Conservation (phyloP, 2,888 invertebrate genomes). For the Helicoverpa assulta region DNA sequence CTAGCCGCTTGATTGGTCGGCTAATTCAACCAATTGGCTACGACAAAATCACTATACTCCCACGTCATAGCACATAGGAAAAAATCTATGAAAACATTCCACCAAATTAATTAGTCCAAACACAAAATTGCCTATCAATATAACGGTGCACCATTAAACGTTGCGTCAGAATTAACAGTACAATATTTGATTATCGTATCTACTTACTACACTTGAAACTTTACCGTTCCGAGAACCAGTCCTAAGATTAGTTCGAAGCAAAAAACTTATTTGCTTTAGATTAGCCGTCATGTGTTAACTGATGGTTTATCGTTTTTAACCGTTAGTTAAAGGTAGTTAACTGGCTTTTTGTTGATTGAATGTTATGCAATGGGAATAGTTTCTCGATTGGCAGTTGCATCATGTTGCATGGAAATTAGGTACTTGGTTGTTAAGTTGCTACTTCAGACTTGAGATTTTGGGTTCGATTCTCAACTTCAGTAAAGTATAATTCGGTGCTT, state of each 20-base stretch:
- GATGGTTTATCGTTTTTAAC: neutral
- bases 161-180: conserved; percentile 28
- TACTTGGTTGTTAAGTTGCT: too few relatives aligned
- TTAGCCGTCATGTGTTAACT: neutral
- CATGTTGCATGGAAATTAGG: neutral
- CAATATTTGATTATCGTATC: conserved; percentile 10
- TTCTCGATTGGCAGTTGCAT: neutral
- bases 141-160: conserved; percentile 22
- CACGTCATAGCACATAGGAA: too few relatives aligned
- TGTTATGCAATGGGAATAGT: neutral
- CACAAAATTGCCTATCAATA: neutral
- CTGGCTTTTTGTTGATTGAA: neutral
- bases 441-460: too few relatives aligned
- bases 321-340: neutral
- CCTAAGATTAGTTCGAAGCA: neutral
- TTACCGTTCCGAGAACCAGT: conserved; percentile 22
- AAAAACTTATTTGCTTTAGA: conserved; percentile 1
- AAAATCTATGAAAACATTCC: neutral
- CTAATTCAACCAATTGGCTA: too few relatives aligned
- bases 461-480: too few relatives aligned
- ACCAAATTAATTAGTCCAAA: neutral
- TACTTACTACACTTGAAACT: neutral
- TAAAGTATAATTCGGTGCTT: too few relatives aligned
- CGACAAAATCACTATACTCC: too few relatives aligned
- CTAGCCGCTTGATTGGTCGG: too few relatives aligned